These are phyloP conservation scores for Philonicus albiceps DNA, from an alignment of 2,888 invertebrate species.

Conservation along the genomic window DNA sequence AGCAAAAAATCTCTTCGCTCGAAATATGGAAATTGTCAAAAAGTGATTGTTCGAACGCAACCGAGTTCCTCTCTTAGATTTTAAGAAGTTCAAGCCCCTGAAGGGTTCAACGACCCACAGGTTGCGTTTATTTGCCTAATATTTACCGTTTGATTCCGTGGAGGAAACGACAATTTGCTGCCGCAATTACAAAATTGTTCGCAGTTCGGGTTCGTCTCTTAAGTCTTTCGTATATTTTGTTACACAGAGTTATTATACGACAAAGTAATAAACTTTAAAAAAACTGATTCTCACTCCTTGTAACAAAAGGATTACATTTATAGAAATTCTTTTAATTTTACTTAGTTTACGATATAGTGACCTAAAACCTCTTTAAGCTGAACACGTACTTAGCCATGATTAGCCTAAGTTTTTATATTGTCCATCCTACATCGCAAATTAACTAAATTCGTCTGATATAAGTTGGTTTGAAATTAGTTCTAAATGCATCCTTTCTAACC, in stretches of 20 bases:
- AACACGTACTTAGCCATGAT: too few species aligned
- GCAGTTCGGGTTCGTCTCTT: conserved; percentile 26
- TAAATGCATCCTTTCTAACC: too few species aligned
- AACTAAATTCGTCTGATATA: too few species aligned
- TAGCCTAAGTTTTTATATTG: too few species aligned
- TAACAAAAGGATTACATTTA: too few species aligned
- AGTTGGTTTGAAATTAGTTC: too few species aligned
- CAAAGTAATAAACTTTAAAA: background rate
- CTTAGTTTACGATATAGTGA: too few species aligned
- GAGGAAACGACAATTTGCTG: background rate
- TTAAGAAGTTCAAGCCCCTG: background rate
- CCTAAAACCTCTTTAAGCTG: too few species aligned
- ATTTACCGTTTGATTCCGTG: conserved; percentile 11
- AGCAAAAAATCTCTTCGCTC: background rate
- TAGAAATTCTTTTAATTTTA: too few species aligned
- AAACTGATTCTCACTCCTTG: too few species aligned
- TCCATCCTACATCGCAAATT: too few species aligned
- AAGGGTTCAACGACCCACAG: conserved; percentile 13
- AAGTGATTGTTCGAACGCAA: background rate
- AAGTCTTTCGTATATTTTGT: conserved; percentile 36
- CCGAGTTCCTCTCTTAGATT: background rate
- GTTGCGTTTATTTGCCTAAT: background rate
- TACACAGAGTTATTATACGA: background rate
- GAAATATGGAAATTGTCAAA: background rate
- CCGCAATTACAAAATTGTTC: background rate